Evolutionary conservation across 2,113 vertebrate genomes (phyloP).

Genomic region (Eublepharis macularius): DNA sequence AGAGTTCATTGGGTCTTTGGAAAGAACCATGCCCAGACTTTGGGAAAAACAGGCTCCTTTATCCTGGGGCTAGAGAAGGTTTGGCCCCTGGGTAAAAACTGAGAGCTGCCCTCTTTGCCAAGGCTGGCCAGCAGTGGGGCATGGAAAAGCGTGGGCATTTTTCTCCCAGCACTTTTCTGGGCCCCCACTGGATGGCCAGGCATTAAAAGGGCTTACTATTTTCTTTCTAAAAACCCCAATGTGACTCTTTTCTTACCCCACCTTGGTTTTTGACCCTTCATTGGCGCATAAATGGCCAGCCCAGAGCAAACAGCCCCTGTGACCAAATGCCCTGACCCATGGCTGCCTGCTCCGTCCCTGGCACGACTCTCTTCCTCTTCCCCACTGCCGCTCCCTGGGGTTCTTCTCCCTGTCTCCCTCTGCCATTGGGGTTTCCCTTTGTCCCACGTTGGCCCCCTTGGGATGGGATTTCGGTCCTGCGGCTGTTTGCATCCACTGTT

Average conservation of each 20-base stretch:
- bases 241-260: slow-evolving; percentile 17
- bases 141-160: too few species aligned
- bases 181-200: not conserved
- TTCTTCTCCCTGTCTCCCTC: not conserved
- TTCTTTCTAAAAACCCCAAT: not conserved
- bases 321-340: slow-evolving; percentile 67
- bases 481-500: slow-evolving; percentile 90
- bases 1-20: not conserved
- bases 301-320: slow-evolving; percentile 80
- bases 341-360: not conserved
- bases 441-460: not conserved
- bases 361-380: not conserved
- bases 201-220: too few species aligned
- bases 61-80: not conserved
- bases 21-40: not conserved
- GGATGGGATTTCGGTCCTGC: slow-evolving; percentile 74
- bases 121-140: too few species aligned
- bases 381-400: not conserved
- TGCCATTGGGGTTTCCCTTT: not conserved
- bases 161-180: not conserved
- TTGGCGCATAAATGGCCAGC: slow-evolving; percentile 81
- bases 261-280: slow-evolving; percentile 80
- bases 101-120: not conserved
- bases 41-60: not conserved
- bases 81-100: not conserved